Percentiles rank a stretch among this genome's conserved stretches.
These are phyloP conservation scores for Eunapius fragilis DNA, from an alignment of 37 sponge, comb jelly and placozoan genomes.

Conservation along the genomic window DNA sequence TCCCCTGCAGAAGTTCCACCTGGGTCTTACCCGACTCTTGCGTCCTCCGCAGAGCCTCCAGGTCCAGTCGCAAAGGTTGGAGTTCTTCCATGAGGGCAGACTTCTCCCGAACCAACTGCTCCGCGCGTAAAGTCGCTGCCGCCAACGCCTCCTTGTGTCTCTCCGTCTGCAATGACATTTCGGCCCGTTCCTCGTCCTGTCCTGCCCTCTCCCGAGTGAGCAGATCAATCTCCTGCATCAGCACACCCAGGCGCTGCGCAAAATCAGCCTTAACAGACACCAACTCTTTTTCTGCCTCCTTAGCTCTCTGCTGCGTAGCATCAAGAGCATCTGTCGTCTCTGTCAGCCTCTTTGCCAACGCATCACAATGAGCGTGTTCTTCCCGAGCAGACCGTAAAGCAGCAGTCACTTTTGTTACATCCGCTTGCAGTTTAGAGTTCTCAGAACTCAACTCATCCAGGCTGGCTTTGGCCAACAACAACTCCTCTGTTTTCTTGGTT, in stretches of 20 bases:
- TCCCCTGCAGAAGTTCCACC: constrained; percentile 34
- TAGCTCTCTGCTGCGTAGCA: too few relatives aligned
- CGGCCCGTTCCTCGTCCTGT: neutral
- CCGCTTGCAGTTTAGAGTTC: too few relatives aligned
- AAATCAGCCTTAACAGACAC: constrained; percentile 9
- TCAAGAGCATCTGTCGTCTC: too few relatives aligned
- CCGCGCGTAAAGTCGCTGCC: neutral
- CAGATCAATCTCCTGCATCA: constrained; percentile 29
- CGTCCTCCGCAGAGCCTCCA: constrained; percentile 15
- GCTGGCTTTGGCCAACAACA: too few relatives aligned
- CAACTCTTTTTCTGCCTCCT: constrained; percentile 9
- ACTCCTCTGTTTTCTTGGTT: too few relatives aligned
- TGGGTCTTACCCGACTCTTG: constrained; percentile 10
- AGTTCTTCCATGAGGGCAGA: neutral
- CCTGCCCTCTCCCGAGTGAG: neutral
- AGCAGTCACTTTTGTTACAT: too few relatives aligned
- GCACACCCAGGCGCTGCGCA: constrained; percentile 21
- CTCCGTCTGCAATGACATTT: neutral
- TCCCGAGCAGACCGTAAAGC: too few relatives aligned
- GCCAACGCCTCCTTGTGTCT: constrained; percentile 18
- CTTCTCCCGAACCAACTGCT: neutral
- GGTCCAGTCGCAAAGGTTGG: neutral
- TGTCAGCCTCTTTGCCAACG: too few relatives aligned
- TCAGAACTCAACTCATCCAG: too few relatives aligned
- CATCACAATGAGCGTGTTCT: too few relatives aligned